phyloP scores from a whole-genome alignment of 1,140 invertebrate species.

The Drosophila pachea region DNA sequence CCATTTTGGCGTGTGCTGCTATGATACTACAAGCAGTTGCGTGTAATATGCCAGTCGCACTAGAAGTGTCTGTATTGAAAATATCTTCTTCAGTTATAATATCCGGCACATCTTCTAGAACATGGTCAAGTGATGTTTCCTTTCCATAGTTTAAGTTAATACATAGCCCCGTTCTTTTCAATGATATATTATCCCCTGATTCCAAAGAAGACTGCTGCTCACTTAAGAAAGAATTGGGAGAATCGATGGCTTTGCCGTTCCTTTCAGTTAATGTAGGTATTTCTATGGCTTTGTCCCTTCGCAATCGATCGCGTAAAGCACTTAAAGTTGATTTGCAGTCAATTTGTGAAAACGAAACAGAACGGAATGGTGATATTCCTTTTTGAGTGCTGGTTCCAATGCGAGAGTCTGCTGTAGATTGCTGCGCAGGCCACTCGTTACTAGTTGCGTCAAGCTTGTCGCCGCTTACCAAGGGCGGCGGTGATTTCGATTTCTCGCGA shows the following conservation, averaged over 20 bases:
- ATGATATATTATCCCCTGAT: slow-evolving; percentile 64
- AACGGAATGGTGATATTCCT: slow-evolving; percentile 84
- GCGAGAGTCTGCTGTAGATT: slow-evolving; percentile 81
- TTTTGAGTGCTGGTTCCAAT: slow-evolving; percentile 80
- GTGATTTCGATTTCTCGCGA: slow-evolving; percentile 77
- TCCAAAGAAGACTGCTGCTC: no score
- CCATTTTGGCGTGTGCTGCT: slow-evolving; percentile 74
- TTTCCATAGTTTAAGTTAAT: slow-evolving; percentile 73
- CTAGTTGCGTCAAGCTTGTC: slow-evolving; percentile 72
- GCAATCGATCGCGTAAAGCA: slow-evolving; percentile 71
- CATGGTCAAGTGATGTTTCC: slow-evolving; percentile 69
- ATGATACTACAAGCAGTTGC: slow-evolving; percentile 66
- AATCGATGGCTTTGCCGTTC: background rate
- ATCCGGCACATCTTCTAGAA: slow-evolving; percentile 57
- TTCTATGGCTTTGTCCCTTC: slow-evolving; percentile 70
- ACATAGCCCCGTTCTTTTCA: slow-evolving; percentile 59
- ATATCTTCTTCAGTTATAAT: slow-evolving; percentile 72
- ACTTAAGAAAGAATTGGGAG: background rate
- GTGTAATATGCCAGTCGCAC: slow-evolving; percentile 33
- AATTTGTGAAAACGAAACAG: slow-evolving; percentile 91
- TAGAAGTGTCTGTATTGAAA: slow-evolving; percentile 63
- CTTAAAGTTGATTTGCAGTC: slow-evolving; percentile 81
- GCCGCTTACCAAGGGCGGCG: slow-evolving; percentile 64
- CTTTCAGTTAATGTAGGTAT: slow-evolving; percentile 39
- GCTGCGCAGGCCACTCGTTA: slow-evolving; percentile 62